Conservation (phyloP, 2,888 invertebrate species). For the Hyles lineata region DNA sequence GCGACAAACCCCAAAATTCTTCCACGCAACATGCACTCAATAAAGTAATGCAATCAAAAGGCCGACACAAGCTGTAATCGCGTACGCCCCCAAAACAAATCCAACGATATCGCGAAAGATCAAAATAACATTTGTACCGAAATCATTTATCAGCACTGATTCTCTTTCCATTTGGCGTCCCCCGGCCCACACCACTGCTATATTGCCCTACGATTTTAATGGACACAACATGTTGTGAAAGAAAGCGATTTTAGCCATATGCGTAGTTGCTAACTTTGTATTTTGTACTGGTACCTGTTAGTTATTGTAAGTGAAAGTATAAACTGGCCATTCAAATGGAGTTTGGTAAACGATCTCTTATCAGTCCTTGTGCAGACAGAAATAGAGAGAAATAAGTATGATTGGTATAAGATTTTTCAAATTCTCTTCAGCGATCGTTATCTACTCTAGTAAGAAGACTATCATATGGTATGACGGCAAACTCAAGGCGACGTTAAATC, state of each 20-base stretch:
- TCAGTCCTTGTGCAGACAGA: too few relatives aligned
- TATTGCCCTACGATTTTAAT: constrained; percentile 47
- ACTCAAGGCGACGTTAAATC: too few relatives aligned
- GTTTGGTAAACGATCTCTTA: too few relatives aligned
- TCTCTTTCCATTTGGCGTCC: constrained; percentile 78
- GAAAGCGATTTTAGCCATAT: constrained; percentile 30
- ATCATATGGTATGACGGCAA: too few relatives aligned
- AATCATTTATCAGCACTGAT: constrained; percentile 81
- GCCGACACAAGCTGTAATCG: constrained; percentile 61
- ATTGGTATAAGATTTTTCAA: too few relatives aligned
- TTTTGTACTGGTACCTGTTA: too few relatives aligned
- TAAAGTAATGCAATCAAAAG: constrained; percentile 49
- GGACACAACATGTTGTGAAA: constrained; percentile 10
- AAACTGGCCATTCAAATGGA: too few relatives aligned
- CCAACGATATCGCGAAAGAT: constrained; percentile 75
- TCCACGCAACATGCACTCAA: constrained; percentile 30
- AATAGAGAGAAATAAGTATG: too few relatives aligned
- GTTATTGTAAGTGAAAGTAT: too few relatives aligned
- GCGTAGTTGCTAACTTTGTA: neutral
- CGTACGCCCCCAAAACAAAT: constrained; percentile 71
- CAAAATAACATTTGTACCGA: constrained; percentile 81
- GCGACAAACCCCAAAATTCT: constrained; percentile 20
- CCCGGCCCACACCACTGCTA: constrained; percentile 54
- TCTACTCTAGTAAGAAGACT: too few relatives aligned
- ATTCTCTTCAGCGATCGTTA: too few relatives aligned